Conservation (phyloP, 1,140 invertebrate species). For the Chironomus tepperi region DNA sequence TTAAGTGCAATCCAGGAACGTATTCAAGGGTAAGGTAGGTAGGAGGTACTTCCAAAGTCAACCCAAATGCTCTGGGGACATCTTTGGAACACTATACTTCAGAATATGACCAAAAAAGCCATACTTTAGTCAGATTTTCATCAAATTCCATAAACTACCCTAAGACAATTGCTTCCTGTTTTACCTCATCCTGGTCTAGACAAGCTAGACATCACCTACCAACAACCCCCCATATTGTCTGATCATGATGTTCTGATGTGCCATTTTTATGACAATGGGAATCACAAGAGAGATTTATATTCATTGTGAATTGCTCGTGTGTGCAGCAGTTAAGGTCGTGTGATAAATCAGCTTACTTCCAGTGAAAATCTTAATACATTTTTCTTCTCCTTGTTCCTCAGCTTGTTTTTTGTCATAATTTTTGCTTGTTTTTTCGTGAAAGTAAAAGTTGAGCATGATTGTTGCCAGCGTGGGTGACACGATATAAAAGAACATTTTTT, state of each 20-base stretch:
- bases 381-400: background rate
- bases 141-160: background rate
- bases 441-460: background rate
- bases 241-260: no score
- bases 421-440: background rate
- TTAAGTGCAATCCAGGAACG: no score
- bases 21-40: no score
- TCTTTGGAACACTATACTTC: no score
- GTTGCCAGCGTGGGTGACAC: background rate
- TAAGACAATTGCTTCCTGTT: background rate
- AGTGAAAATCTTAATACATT: background rate
- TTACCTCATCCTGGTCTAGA: no score
- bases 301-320: background rate
- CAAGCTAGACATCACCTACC: no score
- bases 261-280: background rate
- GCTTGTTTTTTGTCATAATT: background rate
- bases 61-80: no score
- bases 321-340: background rate
- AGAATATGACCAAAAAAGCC: no score
- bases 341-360: background rate
- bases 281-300: conserved; percentile 2
- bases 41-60: no score
- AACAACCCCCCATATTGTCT: no score
- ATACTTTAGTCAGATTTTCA: no score
- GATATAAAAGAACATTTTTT: background rate